Percentiles rank a stretch among this genome's conserved stretches.
Evolutionary conservation across 1,140 invertebrate genomes (phyloP).

Genomic region (Cephus cinctus): DNA sequence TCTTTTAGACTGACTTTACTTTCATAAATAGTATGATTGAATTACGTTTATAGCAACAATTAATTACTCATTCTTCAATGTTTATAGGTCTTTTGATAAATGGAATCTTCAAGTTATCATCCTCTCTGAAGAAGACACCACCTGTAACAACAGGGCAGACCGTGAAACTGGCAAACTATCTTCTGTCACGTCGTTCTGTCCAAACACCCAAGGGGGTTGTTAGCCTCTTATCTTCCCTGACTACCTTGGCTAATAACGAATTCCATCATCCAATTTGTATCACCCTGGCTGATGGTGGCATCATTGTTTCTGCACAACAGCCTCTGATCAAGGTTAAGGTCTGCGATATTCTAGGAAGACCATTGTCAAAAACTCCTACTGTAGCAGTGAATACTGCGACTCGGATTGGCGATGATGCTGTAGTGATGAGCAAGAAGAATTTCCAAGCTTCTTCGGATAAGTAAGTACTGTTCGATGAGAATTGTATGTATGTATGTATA

Average conservation of each 20-base stretch:
- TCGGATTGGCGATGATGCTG: constrained; percentile 70
- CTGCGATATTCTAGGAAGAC: constrained; percentile 81
- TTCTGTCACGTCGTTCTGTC: constrained; percentile 86
- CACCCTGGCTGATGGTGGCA: constrained; percentile 70
- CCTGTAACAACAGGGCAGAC: constrained; percentile 76
- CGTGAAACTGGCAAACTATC: constrained; percentile 89
- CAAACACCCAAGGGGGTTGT: constrained; percentile 81
- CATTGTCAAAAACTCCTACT: constrained; percentile 60
- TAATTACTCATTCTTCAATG: constrained; percentile 12
- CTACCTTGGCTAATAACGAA: constrained; percentile 67
- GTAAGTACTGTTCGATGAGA: constrained; percentile 46
- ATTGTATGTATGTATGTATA: neutral
- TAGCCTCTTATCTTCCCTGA: constrained; percentile 77
- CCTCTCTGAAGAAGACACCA: constrained; percentile 67
- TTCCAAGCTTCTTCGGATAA: constrained; percentile 60
- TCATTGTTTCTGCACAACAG: constrained; percentile 68
- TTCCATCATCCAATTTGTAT: constrained; percentile 73
- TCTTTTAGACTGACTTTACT: constrained; percentile 9
- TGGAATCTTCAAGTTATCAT: constrained; percentile 72
- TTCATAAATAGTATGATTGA: too few species aligned
- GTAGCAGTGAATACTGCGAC: constrained; percentile 76
- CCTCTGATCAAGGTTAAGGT: constrained; percentile 75
- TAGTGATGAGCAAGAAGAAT: constrained; percentile 70
- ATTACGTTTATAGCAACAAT: constrained; percentile 1
- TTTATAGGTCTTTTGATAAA: constrained; percentile 67